Percentiles rank a stretch among this genome's conserved stretches.
phyloP scores from a whole-genome alignment of 2,888 invertebrate species.

The Rhopalosiphum nymphaeae region DNA sequence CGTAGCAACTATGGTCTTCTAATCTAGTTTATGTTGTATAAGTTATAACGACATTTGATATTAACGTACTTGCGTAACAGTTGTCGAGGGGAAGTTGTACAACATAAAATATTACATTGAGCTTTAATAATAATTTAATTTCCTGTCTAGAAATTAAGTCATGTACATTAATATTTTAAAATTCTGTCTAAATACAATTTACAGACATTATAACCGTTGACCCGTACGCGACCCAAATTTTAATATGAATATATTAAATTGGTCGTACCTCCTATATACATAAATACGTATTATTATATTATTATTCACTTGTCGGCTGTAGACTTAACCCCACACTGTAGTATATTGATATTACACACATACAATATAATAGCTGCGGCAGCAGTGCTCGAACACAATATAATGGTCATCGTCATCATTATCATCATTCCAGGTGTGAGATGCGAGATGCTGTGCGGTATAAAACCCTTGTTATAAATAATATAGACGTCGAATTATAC shows the following conservation, averaged over 20 bases:
- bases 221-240: neutral
- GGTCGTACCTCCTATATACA: neutral
- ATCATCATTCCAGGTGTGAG: constrained; percentile 23
- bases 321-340: neutral
- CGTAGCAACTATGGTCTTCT: neutral
- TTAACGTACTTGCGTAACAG: neutral
- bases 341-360: neutral
- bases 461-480: constrained; percentile 35
- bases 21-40: neutral
- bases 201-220: neutral
- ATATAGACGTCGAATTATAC: constrained; percentile 15
- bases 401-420: constrained; percentile 26
- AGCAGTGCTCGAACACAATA: neutral
- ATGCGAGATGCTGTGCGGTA: neutral
- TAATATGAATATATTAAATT: neutral
- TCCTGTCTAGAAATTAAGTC: neutral
- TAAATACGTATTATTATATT: neutral
- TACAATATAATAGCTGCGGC: neutral
- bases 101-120: neutral
- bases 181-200: neutral
- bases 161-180: neutral
- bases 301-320: neutral
- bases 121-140: neutral
- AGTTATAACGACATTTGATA: neutral
- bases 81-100: neutral